Evolutionary conservation across 2,888 invertebrate genomes (phyloP).

Genomic region (Agriopis marginaria): DNA sequence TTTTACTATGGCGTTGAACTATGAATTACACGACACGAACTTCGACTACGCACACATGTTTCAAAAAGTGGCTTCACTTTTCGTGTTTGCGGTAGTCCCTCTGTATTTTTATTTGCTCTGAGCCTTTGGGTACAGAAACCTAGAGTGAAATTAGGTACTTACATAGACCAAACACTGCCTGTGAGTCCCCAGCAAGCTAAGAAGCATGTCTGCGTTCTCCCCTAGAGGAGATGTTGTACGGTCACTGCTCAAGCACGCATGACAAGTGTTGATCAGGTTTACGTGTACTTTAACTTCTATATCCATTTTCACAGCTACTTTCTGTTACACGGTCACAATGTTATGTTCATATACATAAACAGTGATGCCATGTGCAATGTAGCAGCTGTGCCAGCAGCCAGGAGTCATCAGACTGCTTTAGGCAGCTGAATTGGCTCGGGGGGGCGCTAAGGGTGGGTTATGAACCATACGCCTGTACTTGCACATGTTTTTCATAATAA

Average conservation of each 20-base stretch:
- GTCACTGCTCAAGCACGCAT: conserved; percentile 37
- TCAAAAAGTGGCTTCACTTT: too few relatives aligned
- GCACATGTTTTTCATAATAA: background rate
- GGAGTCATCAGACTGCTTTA: background rate
- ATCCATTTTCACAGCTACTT: conserved; percentile 15
- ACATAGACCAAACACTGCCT: conserved; percentile 38
- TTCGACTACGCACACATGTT: too few relatives aligned
- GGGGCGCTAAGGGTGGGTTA: background rate
- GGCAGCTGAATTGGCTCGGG: background rate
- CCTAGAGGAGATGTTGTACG: conserved; percentile 34
- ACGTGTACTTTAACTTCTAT: conserved; percentile 33
- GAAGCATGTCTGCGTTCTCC: conserved; percentile 27
- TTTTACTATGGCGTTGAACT: too few relatives aligned
- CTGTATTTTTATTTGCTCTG: too few relatives aligned
- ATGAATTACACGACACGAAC: too few relatives aligned
- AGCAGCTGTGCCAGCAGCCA: background rate
- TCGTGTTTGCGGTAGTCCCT: too few relatives aligned
- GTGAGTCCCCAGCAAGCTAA: conserved; percentile 27
- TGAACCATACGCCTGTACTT: background rate
- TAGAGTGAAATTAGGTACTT: conserved; percentile 17
- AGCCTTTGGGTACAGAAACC: too few relatives aligned
- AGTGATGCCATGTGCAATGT: background rate
- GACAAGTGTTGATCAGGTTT: conserved; percentile 32
- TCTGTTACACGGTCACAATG: background rate
- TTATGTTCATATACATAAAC: background rate